Evolutionary conservation across 2,113 vertebrate genomes (phyloP).

Genomic region (Caranx melampygus): DNA sequence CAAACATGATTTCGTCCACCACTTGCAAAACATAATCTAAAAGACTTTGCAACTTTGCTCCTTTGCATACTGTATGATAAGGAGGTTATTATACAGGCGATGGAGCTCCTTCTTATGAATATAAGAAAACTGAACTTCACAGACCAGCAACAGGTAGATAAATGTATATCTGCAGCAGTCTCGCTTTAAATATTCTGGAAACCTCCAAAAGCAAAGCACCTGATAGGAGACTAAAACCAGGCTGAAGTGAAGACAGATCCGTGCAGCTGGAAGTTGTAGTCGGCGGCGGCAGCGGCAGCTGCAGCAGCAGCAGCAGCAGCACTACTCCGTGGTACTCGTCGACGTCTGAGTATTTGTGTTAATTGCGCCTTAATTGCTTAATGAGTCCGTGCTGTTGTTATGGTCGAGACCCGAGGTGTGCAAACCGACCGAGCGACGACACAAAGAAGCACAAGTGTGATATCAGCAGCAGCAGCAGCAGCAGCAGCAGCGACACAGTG

Average conservation of each 20-base stretch:
- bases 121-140: conserved; percentile 26
- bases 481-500: conserved; percentile 29
- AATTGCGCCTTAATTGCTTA: background rate
- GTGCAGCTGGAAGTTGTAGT: conserved; percentile 54
- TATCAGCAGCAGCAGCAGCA: background rate
- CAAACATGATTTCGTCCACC: background rate
- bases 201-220: background rate
- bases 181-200: conserved; percentile 1
- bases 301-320: background rate
- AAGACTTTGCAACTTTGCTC: conserved; percentile 19
- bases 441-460: conserved; percentile 12
- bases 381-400: background rate
- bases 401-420: background rate
- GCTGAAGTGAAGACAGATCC: conserved; percentile 7
- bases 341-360: background rate
- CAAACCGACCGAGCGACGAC: background rate
- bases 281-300: background rate
- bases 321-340: no score
- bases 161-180: conserved; percentile 16
- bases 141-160: conserved; percentile 71
- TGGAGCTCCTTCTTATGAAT: conserved; percentile 3
- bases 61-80: background rate
- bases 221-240: conserved; percentile 9
- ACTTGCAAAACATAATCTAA: background rate
- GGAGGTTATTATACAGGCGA: background rate